Base-by-base conservation (phyloP, 1,140 invertebrate genomes). In the Drosophila mojavensis region DNA sequence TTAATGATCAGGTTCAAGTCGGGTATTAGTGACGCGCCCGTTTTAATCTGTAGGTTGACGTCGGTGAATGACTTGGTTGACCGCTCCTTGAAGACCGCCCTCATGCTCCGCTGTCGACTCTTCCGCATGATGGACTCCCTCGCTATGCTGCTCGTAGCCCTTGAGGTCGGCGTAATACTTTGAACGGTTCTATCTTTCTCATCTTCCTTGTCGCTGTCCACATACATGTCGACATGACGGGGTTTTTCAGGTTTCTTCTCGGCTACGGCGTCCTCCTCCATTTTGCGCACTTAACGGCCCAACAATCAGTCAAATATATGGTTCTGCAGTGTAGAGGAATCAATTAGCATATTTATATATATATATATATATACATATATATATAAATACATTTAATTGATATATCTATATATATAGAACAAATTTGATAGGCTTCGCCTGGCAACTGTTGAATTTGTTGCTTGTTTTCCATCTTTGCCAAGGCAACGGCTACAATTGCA, bases 21-120 rank as follows among this genome's bases (percentile, higher is more conserved):
- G 3, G 90, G 90, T 65, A 91, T 91, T 0, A 91, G 65, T 1
- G 90, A 91, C 10, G 90, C 90, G 4, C 90, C 90, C 0, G 90
- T 91, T 11, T 79, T 84, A 5, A 88, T 89, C 26, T 84, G 78
- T 2, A 51, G 28, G 26, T 45, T 9, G 26, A 58, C 51, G 3
- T 67, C 33, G 0, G 6, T 20, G 0, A 5, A 6, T 0, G 39
- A 15, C 5, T 79, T 86, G 13, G 13, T n/a, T 13, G 3, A 0
- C 5, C 51, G 64, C 3, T 45, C 45, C 45, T 43, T 71, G 30
- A 63, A 64, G 0, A 1, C 13, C 0, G 15, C 9, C 1, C 56
- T 50, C n/a, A 28, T 0, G 0, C 39, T 26, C 15, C 30, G 53
- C 7, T 1, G 39, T 36, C 36, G 28, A 2, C 15, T 41, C 13